A percentile compares a stretch with the other conserved stretches of the same genome.
Evolutionary conservation across 2,113 vertebrate species (phyloP).

Genomic region (Neogale vison): DNA sequence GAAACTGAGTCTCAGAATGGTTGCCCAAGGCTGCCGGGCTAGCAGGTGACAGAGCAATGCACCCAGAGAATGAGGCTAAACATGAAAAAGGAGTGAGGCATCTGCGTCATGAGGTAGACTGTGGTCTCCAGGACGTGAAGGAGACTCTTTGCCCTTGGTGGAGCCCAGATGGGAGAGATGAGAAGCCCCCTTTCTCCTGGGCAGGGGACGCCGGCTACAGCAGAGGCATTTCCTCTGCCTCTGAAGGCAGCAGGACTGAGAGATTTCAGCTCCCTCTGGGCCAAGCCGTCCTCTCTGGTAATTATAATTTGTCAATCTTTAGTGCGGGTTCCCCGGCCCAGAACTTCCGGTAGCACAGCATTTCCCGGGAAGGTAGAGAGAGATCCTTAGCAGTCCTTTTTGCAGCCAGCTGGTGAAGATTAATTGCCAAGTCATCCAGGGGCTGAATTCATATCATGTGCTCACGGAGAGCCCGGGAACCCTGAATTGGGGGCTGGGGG

Average conservation of each 20-base stretch:
- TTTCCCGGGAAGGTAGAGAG: background rate
- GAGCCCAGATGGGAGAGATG: background rate
- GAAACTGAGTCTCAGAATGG: background rate
- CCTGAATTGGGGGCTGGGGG: background rate
- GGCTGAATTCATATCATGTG: background rate
- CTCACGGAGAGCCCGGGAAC: background rate
- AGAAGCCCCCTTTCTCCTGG: background rate
- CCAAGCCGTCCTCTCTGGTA: slow-evolving; percentile 44
- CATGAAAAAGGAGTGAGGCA: background rate
- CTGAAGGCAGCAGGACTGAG: background rate
- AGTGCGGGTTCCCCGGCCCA: background rate
- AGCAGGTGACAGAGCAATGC: background rate
- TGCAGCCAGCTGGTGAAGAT: background rate
- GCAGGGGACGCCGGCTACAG: background rate
- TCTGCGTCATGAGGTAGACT: background rate
- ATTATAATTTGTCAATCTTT: slow-evolving; percentile 35
- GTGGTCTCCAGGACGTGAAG: background rate
- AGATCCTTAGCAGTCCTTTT: background rate
- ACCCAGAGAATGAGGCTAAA: background rate
- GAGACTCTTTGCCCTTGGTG: background rate
- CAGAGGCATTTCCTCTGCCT: background rate
- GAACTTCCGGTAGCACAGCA: background rate
- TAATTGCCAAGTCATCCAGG: slow-evolving; percentile 42
- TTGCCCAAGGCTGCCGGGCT: background rate
- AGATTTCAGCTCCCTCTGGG: background rate